Evolutionary conservation across 2,888 invertebrate genomes (phyloP), one percentile per base, ranked within the genome.

Genomic region (Drosophila acutilabella): DNA sequence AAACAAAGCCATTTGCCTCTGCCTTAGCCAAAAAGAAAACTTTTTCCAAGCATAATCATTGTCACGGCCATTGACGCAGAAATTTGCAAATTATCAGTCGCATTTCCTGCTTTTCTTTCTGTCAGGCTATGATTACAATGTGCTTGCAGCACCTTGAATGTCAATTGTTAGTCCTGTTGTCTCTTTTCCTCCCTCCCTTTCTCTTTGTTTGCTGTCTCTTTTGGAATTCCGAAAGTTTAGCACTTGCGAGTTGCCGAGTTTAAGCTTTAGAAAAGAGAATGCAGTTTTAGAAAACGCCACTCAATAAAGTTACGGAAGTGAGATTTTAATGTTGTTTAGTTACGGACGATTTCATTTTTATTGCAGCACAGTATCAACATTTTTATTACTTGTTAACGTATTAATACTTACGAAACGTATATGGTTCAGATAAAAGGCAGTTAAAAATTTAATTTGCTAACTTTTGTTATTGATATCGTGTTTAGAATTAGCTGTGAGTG

Each of bases 1-100:
- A 82, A 78, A 80, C 80, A 85, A 86, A 76, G 60, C 65, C 58
- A 69, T 74, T 77, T 64, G 58, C 67, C 50, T 48, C 52, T 30
- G 30, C 30, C 30, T 30, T 30, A 8, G 30, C 61, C 61, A 67
- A 60, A 60, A 59, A 53, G 62, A 72, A 84, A 88, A 88, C 65
- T 85, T 82, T 81, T 62, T 45, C 61, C 58, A 26, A 45, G 74
- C 71, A 81, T 81, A 78, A 81, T 80, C 81, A 81, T 88, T 85
- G 88, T 83, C 88, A 81, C 74, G 74, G 88, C 82, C 77, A 89
- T 85, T 84, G 81, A 85, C 85, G 78, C 78, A 67, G 64, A 75
- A 77, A 89, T 88, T 89, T 85, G 81, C 88, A 87, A 88, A 87
- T 89, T 89, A 89, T 85, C 88, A 79, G 77, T 52, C 64, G 52